A percentile compares a stretch with the other conserved stretches of the same genome.
phyloP scores from a whole-genome alignment of 2,888 invertebrate genomes.

The Anoncus sp. region DNA sequence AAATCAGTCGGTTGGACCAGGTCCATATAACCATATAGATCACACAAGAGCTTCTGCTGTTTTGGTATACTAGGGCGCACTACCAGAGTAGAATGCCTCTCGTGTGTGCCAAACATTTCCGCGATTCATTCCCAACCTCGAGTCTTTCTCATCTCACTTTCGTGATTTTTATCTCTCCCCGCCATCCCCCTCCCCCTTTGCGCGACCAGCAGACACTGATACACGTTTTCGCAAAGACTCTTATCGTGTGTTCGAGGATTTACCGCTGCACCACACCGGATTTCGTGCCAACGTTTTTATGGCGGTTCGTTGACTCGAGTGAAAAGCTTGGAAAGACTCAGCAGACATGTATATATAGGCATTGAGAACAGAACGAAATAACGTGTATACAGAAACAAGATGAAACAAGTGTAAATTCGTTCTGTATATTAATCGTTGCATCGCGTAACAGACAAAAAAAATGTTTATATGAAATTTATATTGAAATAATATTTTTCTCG shows the following conservation, averaged over 20 bases:
- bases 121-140: conserved; percentile 67
- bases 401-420: not conserved
- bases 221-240: conserved; percentile 57
- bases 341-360: conserved; percentile 4
- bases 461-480: not conserved
- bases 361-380: not conserved
- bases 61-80: no score
- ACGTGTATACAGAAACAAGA: not conserved
- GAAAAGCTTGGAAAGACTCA: conserved; percentile 33
- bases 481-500: not conserved
- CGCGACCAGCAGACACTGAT: conserved; percentile 33
- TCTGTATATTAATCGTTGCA: not conserved
- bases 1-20: conserved; percentile 78
- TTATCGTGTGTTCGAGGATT: conserved; percentile 67
- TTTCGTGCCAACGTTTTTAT: conserved; percentile 75
- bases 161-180: conserved; percentile 43
- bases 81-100: no score
- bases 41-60: conserved; percentile 28
- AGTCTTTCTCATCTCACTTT: conserved; percentile 42
- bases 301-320: conserved; percentile 74
- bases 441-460: not conserved
- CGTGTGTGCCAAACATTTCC: conserved; percentile 72
- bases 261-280: conserved; percentile 63
- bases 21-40: conserved; percentile 70
- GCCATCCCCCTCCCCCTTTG: not conserved